phyloP scores from a whole-genome alignment of 2,797 vertebrate species.

The Xenopus petersii region DNA sequence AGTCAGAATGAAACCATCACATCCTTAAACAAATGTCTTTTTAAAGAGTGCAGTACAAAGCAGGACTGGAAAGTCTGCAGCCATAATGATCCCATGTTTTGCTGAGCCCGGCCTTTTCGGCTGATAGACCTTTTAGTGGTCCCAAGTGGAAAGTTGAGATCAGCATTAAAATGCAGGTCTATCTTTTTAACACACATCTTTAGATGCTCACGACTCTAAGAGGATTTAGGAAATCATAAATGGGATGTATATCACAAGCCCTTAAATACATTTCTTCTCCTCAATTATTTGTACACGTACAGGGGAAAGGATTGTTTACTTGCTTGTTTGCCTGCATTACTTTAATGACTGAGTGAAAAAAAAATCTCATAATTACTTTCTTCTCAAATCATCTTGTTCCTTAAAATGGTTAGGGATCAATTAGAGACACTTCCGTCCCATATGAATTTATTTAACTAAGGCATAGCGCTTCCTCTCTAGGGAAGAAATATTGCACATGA shows the following conservation, averaged over 20 bases:
- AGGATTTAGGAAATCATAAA: constrained; percentile 61
- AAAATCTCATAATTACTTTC: constrained; percentile 42
- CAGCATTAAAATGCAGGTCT: constrained; percentile 71
- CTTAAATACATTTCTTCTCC: constrained; percentile 42
- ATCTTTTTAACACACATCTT: constrained; percentile 66
- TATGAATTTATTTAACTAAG: constrained; percentile 57
- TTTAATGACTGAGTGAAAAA: constrained; percentile 43
- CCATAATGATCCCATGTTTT: constrained; percentile 74
- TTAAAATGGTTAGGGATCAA: constrained; percentile 58
- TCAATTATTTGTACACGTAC: constrained; percentile 36
- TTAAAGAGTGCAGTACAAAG: constrained; percentile 68
- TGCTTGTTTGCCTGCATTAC: constrained; percentile 32
- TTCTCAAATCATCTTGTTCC: constrained; percentile 53
- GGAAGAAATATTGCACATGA: constrained; percentile 53
- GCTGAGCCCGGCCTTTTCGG: constrained; percentile 70
- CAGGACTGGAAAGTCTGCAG: constrained; percentile 66
- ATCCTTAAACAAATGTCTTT: constrained; percentile 73
- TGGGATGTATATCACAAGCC: constrained; percentile 46
- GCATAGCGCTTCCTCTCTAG: constrained; percentile 52
- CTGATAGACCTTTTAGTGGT: constrained; percentile 73
- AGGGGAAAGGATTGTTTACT: constrained; percentile 1
- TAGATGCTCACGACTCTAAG: constrained; percentile 58
- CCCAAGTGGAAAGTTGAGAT: constrained; percentile 70
- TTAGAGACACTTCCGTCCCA: constrained; percentile 58
- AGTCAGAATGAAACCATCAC: constrained; percentile 60